Evolutionary conservation across 2,888 invertebrate genomes (phyloP).

Genomic region (Sepioteuthis lessoniana): DNA sequence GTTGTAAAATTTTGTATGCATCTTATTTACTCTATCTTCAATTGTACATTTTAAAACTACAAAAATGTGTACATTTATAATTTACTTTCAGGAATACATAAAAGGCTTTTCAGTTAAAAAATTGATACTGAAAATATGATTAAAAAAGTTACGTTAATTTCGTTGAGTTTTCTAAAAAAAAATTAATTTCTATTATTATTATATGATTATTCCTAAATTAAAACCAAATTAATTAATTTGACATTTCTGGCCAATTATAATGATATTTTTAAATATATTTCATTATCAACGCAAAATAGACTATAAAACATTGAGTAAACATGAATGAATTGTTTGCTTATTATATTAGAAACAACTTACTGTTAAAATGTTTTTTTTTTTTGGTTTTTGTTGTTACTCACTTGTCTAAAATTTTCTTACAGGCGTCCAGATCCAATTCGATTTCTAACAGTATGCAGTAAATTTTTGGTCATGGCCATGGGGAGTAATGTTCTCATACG

Average conservation of each 20-base stretch:
- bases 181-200: not conserved
- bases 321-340: too few relatives aligned
- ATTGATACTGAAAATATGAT: not conserved
- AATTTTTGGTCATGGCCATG: slow-evolving; percentile 88
- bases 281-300: too few relatives aligned
- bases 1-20: too few relatives aligned
- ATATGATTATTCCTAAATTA: not conserved
- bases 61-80: not conserved
- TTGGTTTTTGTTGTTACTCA: too few relatives aligned
- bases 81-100: not conserved
- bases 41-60: not conserved
- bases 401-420: slow-evolving; percentile 50
- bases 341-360: not conserved
- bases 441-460: slow-evolving; percentile 87
- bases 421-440: slow-evolving; percentile 86
- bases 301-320: too few relatives aligned
- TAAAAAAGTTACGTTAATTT: not conserved
- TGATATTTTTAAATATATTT: not conserved
- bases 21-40: too few relatives aligned
- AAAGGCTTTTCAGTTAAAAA: not conserved
- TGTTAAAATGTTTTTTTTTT: not conserved
- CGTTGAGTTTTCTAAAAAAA: not conserved
- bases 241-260: not conserved
- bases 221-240: not conserved
- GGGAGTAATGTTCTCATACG: slow-evolving; percentile 86